Percentiles rank a stretch among this genome's conserved stretches.
phyloP scores from a whole-genome alignment of 2,888 invertebrate species.

The Boloria euphrosyne region DNA sequence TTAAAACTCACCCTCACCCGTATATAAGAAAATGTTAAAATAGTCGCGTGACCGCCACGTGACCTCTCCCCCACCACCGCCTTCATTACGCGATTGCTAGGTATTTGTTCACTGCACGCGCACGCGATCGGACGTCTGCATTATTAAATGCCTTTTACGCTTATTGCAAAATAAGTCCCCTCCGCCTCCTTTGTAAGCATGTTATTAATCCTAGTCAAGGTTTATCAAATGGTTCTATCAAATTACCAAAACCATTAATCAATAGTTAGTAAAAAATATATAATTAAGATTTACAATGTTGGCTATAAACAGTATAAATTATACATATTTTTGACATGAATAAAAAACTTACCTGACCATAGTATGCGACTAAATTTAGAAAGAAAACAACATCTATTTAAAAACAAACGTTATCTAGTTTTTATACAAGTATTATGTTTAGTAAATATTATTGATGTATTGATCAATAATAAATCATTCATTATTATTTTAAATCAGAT shows the following conservation, averaged over 20 bases:
- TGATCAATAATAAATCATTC: too few species aligned
- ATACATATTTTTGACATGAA: neutral
- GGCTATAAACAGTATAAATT: neutral
- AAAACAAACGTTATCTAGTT: too few species aligned
- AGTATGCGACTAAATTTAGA: neutral
- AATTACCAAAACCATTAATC: slow-evolving; percentile 27
- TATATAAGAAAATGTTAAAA: slow-evolving; percentile 62
- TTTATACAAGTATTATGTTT: too few species aligned
- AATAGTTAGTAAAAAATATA: neutral
- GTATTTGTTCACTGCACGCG: slow-evolving; percentile 73
- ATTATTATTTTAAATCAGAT: too few species aligned
- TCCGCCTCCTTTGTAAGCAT: slow-evolving; percentile 55
- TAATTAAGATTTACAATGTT: neutral
- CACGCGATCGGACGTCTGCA: slow-evolving; percentile 77
- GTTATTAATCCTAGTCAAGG: slow-evolving; percentile 63
- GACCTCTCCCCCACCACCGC: slow-evolving; percentile 50
- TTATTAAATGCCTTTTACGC: slow-evolving; percentile 83
- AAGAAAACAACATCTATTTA: too few species aligned
- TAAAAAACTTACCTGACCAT: neutral
- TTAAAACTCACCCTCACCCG: slow-evolving; percentile 54
- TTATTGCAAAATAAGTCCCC: slow-evolving; percentile 75
- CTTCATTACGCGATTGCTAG: slow-evolving; percentile 77
- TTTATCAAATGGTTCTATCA: slow-evolving; percentile 46
- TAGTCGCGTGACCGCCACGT: slow-evolving; percentile 68
- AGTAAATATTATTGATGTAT: too few species aligned